These are phyloP conservation scores for Cichladusa arquata DNA, from an alignment of 2,113 vertebrate species.

Conservation along the genomic window DNA sequence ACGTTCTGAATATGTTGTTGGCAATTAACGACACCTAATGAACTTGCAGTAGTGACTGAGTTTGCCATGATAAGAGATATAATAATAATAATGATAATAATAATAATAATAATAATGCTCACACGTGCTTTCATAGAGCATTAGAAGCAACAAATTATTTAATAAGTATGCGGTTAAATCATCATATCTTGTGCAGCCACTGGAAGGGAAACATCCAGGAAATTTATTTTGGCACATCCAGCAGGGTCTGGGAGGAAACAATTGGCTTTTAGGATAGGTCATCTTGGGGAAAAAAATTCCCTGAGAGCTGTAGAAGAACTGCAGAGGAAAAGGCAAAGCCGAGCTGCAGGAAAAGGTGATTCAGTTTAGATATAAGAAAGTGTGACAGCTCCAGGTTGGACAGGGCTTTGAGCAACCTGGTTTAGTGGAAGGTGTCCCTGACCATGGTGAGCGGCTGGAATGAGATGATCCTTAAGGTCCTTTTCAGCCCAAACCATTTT, in stretches of 20 bases:
- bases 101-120: neutral
- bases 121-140: neutral
- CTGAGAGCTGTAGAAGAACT: neutral
- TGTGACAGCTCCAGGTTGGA: neutral
- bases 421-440: neutral
- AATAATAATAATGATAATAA: slow-evolving; percentile 5
- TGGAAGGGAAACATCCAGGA: neutral
- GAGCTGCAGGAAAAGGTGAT: neutral
- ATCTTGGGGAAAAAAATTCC: neutral
- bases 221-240: neutral
- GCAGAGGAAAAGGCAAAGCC: neutral
- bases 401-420: neutral
- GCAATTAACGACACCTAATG: slow-evolving; percentile 74
- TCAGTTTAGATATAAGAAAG: neutral
- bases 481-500: neutral
- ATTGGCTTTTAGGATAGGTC: neutral
- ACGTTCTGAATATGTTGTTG: slow-evolving; percentile 63
- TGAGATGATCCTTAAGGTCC: neutral
- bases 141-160: neutral
- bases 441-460: neutral
- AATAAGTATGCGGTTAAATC: neutral
- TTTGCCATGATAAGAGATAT: slow-evolving; percentile 45
- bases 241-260: neutral
- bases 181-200: neutral
- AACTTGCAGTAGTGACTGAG: slow-evolving; percentile 46